Base-by-base conservation (phyloP, 2,113 vertebrate genomes). In the Cyphomyrus plagiostoma region DNA sequence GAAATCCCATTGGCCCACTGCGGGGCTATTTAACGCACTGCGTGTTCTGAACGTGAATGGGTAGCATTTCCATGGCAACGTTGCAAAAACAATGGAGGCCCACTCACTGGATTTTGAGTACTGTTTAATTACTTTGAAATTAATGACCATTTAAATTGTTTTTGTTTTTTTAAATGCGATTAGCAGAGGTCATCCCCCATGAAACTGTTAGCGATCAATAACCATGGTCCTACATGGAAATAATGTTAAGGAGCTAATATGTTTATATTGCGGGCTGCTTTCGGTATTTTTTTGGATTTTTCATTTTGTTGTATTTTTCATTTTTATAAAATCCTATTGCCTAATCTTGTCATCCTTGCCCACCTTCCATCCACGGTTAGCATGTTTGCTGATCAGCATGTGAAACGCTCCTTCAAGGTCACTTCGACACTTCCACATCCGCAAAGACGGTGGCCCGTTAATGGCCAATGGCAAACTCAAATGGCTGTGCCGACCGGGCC, bases 361-460 rank as follows among this genome's bases (percentile, higher is more conserved):
- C 77, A 50, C 74, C 86, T 23, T 50, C 30, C 86, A 21, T 82
- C 89, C 89, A 88, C 30, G 66, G 89, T 82, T 88, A 85, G 49
- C 87, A 91, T 70, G 89, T 92, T 58, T 82, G 86, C 85, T 89
- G 88, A 91, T 88, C 91, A 91, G 82, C 89, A 91, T 89, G 90
- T 91, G 90, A 92, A 91, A 92, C 15, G 88, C 26, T 84, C 91
- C 91, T 90, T 92, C 89, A 87, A 89, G 89, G 89, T 52, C 90
- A 90, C 89, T 88, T 84, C 87, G 66, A n/a, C 13, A 88, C 89
- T 85, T 46, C 91, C 89, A 88, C 85, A 70, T 35, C 88, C 80
- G 17, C 87, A 70, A 87, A 91, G 90, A 91, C 42, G 89, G 89
- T 89, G 87, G 89, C 49, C 89, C 50, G 30, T 70, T 89, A 80